Percentiles rank a stretch among this genome's conserved stretches.
phyloP scores from a whole-genome alignment of 2,888 invertebrate species.

The Sussaba pulchella region DNA sequence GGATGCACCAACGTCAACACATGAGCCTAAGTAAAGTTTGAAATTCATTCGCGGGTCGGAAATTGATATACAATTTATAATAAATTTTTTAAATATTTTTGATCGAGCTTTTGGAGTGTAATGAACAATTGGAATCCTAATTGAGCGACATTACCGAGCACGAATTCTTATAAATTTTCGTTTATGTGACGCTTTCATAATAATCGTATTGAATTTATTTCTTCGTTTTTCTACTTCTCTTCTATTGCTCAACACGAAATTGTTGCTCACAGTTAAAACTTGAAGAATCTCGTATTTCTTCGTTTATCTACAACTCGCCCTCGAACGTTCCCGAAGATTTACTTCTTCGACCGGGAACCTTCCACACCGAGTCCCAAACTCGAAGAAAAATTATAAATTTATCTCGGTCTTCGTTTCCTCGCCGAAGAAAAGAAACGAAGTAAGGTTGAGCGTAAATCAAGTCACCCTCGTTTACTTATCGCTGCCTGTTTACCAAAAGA shows the following conservation, averaged over 20 bases:
- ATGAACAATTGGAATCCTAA: no score
- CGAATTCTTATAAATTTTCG: no score
- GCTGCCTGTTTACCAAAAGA: neutral
- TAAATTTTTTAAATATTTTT: neutral
- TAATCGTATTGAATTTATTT: conserved; percentile 34
- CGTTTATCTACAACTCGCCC: neutral
- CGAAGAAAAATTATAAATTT: conserved; percentile 60
- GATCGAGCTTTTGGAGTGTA: neutral
- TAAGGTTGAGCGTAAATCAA: conserved; percentile 30
- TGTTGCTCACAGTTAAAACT: conserved; percentile 47
- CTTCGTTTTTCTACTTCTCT: conserved; percentile 3
- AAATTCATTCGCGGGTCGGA: neutral
- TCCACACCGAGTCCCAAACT: conserved; percentile 16
- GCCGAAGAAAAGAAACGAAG: conserved; percentile 26
- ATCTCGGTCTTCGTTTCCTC: conserved; percentile 26
- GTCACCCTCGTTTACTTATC: conserved; percentile 29
- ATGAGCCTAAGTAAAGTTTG: neutral
- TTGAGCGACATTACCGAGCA: no score
- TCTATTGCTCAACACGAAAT: conserved; percentile 29
- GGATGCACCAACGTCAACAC: neutral
- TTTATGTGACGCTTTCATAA: no score
- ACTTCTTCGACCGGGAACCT: conserved; percentile 52
- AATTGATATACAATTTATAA: neutral
- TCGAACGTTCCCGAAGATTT: conserved; percentile 7
- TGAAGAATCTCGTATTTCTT: conserved; percentile 35